These are phyloP conservation scores for Plotosus lineatus DNA, from an alignment of 2,113 vertebrate species.

Conservation along the genomic window DNA sequence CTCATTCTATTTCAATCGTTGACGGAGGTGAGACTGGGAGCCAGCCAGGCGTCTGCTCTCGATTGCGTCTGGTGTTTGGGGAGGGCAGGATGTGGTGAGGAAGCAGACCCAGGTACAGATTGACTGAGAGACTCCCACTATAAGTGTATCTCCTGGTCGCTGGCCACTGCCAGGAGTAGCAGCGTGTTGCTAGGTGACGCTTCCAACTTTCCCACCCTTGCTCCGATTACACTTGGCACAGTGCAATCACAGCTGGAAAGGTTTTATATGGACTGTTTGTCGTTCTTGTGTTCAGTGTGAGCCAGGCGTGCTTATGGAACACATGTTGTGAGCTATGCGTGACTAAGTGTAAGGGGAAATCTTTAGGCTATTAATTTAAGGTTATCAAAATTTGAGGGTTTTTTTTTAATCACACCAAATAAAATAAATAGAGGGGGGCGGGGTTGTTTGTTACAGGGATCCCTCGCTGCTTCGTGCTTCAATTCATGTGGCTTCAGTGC, in stretches of 20 bases:
- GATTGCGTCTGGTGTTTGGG: not conserved
- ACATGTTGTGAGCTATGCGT: not conserved
- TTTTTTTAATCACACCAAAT: too few species aligned
- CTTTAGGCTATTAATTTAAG: not conserved
- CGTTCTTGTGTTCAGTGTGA: not conserved
- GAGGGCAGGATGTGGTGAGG: not conserved
- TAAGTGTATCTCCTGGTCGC: not conserved
- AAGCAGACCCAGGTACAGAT: not conserved
- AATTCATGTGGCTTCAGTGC: too few species aligned
- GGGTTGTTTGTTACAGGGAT: too few species aligned
- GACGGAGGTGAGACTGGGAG: slow-evolving; percentile 1
- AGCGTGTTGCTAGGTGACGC: slow-evolving; percentile 57
- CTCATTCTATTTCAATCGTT: not conserved
- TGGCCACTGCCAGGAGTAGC: slow-evolving; percentile 46
- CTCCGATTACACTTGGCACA: slow-evolving; percentile 50
- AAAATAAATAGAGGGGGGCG: too few species aligned
- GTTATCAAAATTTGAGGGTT: not conserved
- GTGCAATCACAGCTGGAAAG: slow-evolving; percentile 53
- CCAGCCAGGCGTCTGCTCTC: not conserved
- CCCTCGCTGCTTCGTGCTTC: too few species aligned
- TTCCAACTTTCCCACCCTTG: slow-evolving; percentile 64
- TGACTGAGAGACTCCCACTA: not conserved
- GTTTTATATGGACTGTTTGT: not conserved
- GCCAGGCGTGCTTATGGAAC: not conserved
- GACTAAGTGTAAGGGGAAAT: not conserved